Evolutionary conservation across 2,113 vertebrate genomes (phyloP), one percentile per base, ranked within the genome.

Genomic region (Megatriorchis doriae): DNA sequence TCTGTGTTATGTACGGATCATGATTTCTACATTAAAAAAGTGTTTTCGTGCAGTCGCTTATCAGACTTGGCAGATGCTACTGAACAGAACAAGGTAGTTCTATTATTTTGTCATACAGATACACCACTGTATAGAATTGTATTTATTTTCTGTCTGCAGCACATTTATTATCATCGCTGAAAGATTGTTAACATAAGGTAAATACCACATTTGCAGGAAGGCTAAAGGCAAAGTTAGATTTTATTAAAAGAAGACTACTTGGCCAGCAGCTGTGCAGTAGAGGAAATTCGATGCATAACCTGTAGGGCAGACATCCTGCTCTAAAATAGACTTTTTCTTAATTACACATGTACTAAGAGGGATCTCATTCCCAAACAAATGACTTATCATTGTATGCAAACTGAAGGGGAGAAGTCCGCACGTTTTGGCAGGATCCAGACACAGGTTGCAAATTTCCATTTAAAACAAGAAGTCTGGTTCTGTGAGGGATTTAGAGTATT

Each of bases 11-110:
- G 71, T 18, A 8, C 0, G 5, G 74, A 82, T 88, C 58, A 70
- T 52, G 38, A 86, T 95, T 96, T 89, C 52, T 78, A 79, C 74
- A 74, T 88, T 80, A 11, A 53, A 81, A 84, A 86, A 77, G 10
- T 34, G 17, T 80, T 78, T 92, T 56, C 79, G 92, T 91, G 47
- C 66, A 45, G 23, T 92, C 93, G 79, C 93, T 97, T 97, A 97
- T 97, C 96, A 81, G 88, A 23, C 43, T 63, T 81, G 80, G 91
- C 96, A 97, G 94, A 88, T 95, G 80, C 40, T 86, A 6, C 80
- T 52, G 73, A 61, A 70, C 77, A 68, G 71, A 88, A 87, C 59
- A 94, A 75, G 16, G 27, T 55, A 48, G 36, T 21, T 77, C 45
- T 68, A 31, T 70, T 94, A 82, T 96, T 92, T 75, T 74, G 32